These are phyloP conservation scores for Megalurothrips usitatus DNA, from an alignment of 2,888 invertebrate genomes.

Conservation along the genomic window DNA sequence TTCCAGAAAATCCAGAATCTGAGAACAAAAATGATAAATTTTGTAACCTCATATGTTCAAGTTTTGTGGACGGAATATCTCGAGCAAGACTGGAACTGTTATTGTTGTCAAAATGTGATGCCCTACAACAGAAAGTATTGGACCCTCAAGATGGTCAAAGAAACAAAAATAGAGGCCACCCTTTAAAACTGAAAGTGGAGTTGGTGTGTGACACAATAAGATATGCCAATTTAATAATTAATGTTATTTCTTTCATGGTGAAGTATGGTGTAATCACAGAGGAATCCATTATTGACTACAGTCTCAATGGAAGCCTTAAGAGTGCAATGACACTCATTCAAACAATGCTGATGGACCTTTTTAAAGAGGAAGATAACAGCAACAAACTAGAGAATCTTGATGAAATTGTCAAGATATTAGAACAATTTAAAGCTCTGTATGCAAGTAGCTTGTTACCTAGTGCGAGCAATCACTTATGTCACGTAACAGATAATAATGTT, in stretches of 20 bases:
- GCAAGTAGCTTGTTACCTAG: neutral
- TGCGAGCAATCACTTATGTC: neutral
- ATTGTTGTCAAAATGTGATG: neutral
- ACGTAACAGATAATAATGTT: neutral
- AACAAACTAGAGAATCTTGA: neutral
- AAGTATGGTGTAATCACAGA: neutral
- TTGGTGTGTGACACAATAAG: neutral
- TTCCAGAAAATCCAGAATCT: neutral
- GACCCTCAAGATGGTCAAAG: neutral
- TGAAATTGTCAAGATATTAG: neutral
- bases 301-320: neutral
- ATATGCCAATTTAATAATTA: neutral
- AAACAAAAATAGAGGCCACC: neutral
- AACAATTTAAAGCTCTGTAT: neutral
- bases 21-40: neutral
- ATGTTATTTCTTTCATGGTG: neutral
- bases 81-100: neutral
- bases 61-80: neutral
- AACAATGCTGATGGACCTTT: neutral
- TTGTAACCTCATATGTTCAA: neutral
- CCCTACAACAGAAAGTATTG: neutral
- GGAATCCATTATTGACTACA: neutral
- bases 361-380: neutral
- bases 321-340: neutral
- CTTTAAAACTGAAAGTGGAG: neutral